These are phyloP conservation scores for Cynodonichthys magdalenae DNA, from an alignment of 2,797 vertebrate species.

Conservation along the genomic window DNA sequence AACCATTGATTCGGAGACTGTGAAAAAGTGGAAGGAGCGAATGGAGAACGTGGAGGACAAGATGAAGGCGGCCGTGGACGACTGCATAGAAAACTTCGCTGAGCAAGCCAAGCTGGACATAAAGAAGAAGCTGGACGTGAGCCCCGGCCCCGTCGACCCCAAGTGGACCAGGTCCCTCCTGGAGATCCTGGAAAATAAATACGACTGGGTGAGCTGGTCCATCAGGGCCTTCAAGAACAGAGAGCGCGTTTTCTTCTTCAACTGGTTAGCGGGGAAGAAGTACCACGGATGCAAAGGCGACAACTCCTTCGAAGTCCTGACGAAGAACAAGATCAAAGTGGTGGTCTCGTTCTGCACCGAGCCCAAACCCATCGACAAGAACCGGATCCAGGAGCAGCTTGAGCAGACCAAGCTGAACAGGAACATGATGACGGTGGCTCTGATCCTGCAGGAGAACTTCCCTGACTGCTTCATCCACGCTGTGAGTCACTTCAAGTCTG, in stretches of 20 bases:
- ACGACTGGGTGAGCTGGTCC: conserved; percentile 86
- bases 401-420: conserved; percentile 77
- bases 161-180: conserved; percentile 73
- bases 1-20: conserved; percentile 66
- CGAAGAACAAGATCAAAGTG: conserved; percentile 78
- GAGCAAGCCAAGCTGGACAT: conserved; percentile 80
- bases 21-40: conserved; percentile 80
- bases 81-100: conserved; percentile 80
- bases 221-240: conserved; percentile 72
- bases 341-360: conserved; percentile 79
- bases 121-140: conserved; percentile 68
- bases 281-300: conserved; percentile 76
- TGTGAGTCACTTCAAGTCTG: conserved; percentile 81
- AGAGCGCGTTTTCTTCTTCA: conserved; percentile 81
- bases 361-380: conserved; percentile 78
- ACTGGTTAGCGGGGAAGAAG: conserved; percentile 83
- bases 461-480: conserved; percentile 81
- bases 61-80: conserved; percentile 84
- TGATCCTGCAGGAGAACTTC: conserved; percentile 64
- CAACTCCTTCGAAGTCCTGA: conserved; percentile 80
- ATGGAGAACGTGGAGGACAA: conserved; percentile 82
- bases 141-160: conserved; percentile 37
- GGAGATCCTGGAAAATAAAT: conserved; percentile 77
- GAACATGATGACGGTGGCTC: conserved; percentile 79
- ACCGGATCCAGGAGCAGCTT: conserved; percentile 73